Evolutionary conservation across 2,888 invertebrate genomes (phyloP).

Genomic region (Caenorhabditis sp.): DNA sequence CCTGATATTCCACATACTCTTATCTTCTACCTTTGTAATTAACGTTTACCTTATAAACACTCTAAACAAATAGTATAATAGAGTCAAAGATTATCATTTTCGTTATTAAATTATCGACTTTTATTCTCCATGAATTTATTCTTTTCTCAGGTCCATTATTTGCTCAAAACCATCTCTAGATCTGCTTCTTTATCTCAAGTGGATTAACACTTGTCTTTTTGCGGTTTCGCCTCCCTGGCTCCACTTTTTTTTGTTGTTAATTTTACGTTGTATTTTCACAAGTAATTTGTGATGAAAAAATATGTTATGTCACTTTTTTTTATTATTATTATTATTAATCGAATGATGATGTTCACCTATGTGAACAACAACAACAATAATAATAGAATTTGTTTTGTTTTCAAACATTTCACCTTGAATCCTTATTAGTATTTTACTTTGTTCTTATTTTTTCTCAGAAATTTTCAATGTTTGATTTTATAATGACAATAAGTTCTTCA

Average conservation of each 20-base stretch:
- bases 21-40: too few relatives aligned
- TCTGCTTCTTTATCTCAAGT: neutral
- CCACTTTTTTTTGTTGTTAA: neutral
- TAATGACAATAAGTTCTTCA: too few relatives aligned
- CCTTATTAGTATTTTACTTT: neutral
- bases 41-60: too few relatives aligned
- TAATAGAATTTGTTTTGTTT: neutral
- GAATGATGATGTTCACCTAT: neutral
- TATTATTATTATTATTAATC: too few relatives aligned
- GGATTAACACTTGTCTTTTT: conserved; percentile 1
- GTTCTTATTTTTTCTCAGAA: neutral
- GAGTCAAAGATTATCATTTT: too few relatives aligned
- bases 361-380: neutral
- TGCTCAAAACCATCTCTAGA: neutral
- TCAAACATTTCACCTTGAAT: neutral
- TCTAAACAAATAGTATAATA: too few relatives aligned
- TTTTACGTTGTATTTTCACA: neutral
- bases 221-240: neutral
- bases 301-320: neutral
- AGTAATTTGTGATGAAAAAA: neutral
- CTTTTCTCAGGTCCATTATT: neutral
- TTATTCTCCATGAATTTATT: too few relatives aligned
- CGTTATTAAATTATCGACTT: too few relatives aligned
- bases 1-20: too few relatives aligned
- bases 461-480: too few relatives aligned